phyloP scores from a whole-genome alignment of 1,140 invertebrate genomes.

The Neelides sp. region DNA sequence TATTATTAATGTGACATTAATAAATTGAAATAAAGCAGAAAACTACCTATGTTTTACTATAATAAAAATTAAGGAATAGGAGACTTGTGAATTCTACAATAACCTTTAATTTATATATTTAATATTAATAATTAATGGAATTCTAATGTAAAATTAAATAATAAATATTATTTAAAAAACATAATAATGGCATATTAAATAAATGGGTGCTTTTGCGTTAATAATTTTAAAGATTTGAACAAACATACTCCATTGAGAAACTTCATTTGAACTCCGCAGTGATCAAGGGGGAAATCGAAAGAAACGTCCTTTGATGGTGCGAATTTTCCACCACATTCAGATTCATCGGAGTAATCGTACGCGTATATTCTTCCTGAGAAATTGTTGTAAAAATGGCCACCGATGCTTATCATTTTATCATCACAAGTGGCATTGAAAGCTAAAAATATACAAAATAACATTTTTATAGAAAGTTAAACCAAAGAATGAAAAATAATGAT shows the following conservation, averaged over 20 bases:
- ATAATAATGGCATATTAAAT: no score
- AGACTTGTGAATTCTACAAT: no score
- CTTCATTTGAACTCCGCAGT: conserved; percentile 29
- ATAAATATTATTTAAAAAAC: no score
- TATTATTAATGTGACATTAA: no score
- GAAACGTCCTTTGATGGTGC: conserved; percentile 20
- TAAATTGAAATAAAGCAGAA: no score
- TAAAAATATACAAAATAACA: conserved; percentile 7
- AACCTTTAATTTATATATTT: no score
- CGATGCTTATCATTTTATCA: conserved; percentile 14
- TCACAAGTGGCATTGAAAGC: conserved; percentile 9
- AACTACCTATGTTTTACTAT: no score
- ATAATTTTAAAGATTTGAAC: conserved; percentile 6
- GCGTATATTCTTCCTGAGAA: conserved; percentile 29
- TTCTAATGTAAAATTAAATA: no score
- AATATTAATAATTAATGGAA: no score
- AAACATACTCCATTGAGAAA: conserved; percentile 19
- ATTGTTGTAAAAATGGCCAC: conserved; percentile 11
- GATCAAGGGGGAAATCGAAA: conserved; percentile 19
- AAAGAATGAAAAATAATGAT: no score
- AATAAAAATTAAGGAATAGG: no score
- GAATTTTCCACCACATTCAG: conserved; percentile 20
- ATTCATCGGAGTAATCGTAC: conserved; percentile 21
- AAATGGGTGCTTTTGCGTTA: not conserved
- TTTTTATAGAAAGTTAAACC: no score